Evolutionary conservation across 92 coral and sea anemone species (phyloP), one percentile per base, ranked within the genome.

Genomic region (Porites rus): DNA sequence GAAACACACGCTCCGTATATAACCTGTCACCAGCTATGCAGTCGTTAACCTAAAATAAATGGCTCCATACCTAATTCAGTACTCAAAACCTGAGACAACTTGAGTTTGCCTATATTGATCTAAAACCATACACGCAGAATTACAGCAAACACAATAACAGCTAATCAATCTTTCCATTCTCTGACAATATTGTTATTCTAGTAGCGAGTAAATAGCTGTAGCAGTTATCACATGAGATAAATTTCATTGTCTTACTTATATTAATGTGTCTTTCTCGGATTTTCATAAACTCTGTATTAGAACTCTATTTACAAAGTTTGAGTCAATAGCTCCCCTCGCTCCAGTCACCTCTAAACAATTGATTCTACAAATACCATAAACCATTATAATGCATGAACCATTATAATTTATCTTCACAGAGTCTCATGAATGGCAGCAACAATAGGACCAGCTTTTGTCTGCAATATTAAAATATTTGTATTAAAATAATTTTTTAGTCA

Each of bases 401-500:
- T 8, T 53, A 53, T 11, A 53, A 11, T 71, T 72, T 0, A 13
- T 80, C 64, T 31, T 93, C 83, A 96, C 74, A 95, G 85, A 20
- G 98, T 93, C 90, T 91, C 98, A 43, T 97, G 98, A 68, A 97
- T 97, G 51, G 98, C 98, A 20, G 98, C 99, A 56, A 97, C 99
- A 60, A 97, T 93, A 10, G 95, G 98, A 31, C 85, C 97, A 12
- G 99, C 98, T 77, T 87, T 97, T 25, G 98, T 89, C 94, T 90
- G 95, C 64, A 90, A 84, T 13, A 19, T 13, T 17, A 17, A 66
- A 60, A 50, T 50, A 43, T 6, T 18, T 10, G 13, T 7, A 17
- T 77, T 6, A 14, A 56, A 56, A 56, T 56, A 10, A 56, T 56
- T 56, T 56, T 56, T 0, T 0, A 2, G 12, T 56, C 16, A 56